Evolutionary conservation across 2,888 invertebrate genomes (phyloP).

Genomic region (Alsophila aescularia): DNA sequence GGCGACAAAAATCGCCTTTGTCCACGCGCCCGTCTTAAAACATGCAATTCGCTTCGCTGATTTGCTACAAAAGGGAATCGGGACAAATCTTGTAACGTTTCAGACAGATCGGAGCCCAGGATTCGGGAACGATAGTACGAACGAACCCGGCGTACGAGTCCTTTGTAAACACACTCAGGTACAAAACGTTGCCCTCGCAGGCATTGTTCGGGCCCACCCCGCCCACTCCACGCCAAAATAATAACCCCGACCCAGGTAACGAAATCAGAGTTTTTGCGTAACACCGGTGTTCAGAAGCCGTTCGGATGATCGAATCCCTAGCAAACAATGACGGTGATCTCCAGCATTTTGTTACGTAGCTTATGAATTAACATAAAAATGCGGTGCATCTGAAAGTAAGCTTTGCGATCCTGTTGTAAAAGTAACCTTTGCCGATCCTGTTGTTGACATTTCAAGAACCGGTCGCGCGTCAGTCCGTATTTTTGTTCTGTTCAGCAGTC

Average conservation of each 20-base stretch:
- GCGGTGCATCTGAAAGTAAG: slow-evolving; percentile 45
- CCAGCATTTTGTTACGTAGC: slow-evolving; percentile 42
- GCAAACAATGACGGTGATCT: slow-evolving; percentile 66
- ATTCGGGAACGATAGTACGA: slow-evolving; percentile 34
- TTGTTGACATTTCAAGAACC: slow-evolving; percentile 46
- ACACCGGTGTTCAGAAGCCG: slow-evolving; percentile 65
- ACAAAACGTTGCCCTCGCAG: slow-evolving; percentile 64
- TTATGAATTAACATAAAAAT: slow-evolving; percentile 16
- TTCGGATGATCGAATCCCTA: slow-evolving; percentile 63
- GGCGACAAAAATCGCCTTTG: slow-evolving; percentile 59
- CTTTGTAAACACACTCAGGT: slow-evolving; percentile 79
- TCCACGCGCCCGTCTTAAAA: slow-evolving; percentile 48
- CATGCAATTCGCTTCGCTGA: slow-evolving; percentile 61
- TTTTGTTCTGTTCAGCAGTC: slow-evolving; percentile 42
- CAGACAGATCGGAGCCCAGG: slow-evolving; percentile 73
- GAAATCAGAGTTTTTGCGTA: slow-evolving; percentile 73
- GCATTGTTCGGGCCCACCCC: slow-evolving; percentile 68
- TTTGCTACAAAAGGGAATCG: slow-evolving; percentile 53
- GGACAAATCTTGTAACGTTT: slow-evolving; percentile 49
- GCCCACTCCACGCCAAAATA: slow-evolving; percentile 74
- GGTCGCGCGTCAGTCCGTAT: slow-evolving; percentile 35
- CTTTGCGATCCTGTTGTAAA: too few species aligned
- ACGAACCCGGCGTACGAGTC: slow-evolving; percentile 51
- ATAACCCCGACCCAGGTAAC: slow-evolving; percentile 72
- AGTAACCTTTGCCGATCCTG: slow-evolving; percentile 30